phyloP scores from a whole-genome alignment of 2,113 vertebrate species.

The Pimephales promelas region DNA sequence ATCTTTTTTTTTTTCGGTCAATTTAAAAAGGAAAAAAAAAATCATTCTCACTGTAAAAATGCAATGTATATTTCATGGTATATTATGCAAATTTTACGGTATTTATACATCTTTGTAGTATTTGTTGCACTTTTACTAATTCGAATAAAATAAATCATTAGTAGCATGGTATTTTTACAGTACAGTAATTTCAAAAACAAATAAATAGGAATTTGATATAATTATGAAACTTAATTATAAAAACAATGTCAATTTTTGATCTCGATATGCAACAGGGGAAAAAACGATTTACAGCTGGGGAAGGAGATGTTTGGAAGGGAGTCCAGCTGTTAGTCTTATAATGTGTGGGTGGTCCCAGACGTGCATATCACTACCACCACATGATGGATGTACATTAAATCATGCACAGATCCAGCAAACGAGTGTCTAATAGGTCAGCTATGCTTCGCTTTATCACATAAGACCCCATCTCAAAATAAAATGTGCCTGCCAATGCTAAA shows the following conservation, averaged over 20 bases:
- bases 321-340: slow-evolving; percentile 62
- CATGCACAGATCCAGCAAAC: slow-evolving; percentile 11
- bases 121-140: not conserved
- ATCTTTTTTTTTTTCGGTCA: not conserved
- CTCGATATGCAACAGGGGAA: not conserved
- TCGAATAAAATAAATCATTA: not conserved
- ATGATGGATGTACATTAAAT: slow-evolving; percentile 58
- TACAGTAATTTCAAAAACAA: not conserved
- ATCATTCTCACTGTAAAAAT: not conserved
- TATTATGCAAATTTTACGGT: not conserved
- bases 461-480: not conserved
- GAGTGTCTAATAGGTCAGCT: slow-evolving; percentile 19
- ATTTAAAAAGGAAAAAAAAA: not conserved
- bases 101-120: not conserved
- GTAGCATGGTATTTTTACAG: not conserved
- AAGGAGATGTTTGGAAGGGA: slow-evolving; percentile 21
- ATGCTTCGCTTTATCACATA: not conserved
- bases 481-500: not conserved
- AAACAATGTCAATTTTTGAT: not conserved
- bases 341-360: slow-evolving; percentile 70
- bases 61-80: too few relatives aligned
- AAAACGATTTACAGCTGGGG: not conserved
- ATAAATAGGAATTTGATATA: too few relatives aligned
- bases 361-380: slow-evolving; percentile 53
- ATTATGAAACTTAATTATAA: too few relatives aligned